Evolutionary conservation across 2,797 vertebrate species (phyloP), one percentile per base, ranked within the genome.

Genomic region (Alfaro cultratus): DNA sequence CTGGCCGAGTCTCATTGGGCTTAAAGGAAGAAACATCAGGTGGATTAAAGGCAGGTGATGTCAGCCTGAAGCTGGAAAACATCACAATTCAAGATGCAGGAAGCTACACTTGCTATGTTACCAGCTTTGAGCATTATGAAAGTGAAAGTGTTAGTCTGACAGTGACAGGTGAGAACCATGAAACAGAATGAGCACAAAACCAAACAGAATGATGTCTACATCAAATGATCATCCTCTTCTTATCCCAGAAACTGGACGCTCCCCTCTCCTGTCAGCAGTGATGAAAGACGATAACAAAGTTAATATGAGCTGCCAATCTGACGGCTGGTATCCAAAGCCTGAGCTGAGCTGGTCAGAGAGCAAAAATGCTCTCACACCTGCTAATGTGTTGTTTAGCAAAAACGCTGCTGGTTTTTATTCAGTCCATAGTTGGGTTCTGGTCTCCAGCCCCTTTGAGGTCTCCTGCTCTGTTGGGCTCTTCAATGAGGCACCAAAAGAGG

Each of bases 251-350:
- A 72, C 15, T 2, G 94, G 95, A 62, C 47, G 15, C 6, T 0
- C 29, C 0, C 91, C 89, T 45, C 55, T 88, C 43, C 74, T 95
- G 26, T 88, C 91, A 21, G 23, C 71, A 1, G 29, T 0, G 4
- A 73, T 73, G 85, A 62, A 0, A 53, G 43, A 79, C 3, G 36
- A 80, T 4, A 80, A 89, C 51, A 23, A 1, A 29, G 1, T 88
- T 43, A 95, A 94, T 11, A 49, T 95, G 76, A 95, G 91, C 91
- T 95, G 94, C 78, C 74, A 83, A 62, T 94, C 95, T 77, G 78
- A 83, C n/a, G 91, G 94, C 23, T 95, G 95, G 94, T 74, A 82
- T 75, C 95, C 95, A 29, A 0, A 73, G 36, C 94, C 95, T 1
- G 31, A 0, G 9, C 72, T 95, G 73, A 43, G 0, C 0, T 95